These are phyloP conservation scores for Ammodytes dubius DNA, from an alignment of 2,113 vertebrate genomes.

Conservation along the genomic window DNA sequence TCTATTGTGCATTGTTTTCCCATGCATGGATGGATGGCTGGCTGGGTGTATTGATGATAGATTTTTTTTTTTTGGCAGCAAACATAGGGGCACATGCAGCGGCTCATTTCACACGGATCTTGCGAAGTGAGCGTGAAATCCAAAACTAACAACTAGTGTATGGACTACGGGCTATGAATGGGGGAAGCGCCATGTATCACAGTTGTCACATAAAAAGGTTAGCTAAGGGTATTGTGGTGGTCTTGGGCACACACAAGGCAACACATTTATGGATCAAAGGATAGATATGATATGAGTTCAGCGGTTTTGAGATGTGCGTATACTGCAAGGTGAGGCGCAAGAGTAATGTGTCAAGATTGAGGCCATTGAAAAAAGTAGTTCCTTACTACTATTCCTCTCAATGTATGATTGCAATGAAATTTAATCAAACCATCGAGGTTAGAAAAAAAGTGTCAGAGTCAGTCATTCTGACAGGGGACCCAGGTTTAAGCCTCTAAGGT, in stretches of 20 bases:
- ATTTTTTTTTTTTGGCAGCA: conserved; percentile 27
- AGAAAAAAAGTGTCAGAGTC: conserved; percentile 9
- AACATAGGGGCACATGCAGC: background rate
- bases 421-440: background rate
- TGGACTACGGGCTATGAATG: rapidly evolving
- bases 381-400: background rate
- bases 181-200: background rate
- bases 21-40: conserved; percentile 12
- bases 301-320: background rate
- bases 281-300: background rate
- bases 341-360: background rate
- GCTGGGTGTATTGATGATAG: conserved; percentile 34
- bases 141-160: conserved; percentile 26
- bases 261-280: background rate
- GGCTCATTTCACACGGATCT: conserved; percentile 37
- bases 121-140: conserved; percentile 29
- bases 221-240: background rate
- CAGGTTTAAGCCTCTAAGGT: background rate
- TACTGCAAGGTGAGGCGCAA: background rate
- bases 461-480: background rate
- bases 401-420: background rate
- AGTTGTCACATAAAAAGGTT: background rate
- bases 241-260: background rate
- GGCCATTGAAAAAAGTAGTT: too few species aligned
- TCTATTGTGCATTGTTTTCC: conserved; percentile 73